A percentile compares a stretch with the other conserved stretches of the same genome.
Evolutionary conservation across 2,113 vertebrate genomes (phyloP).

Genomic region (Engraulis encrasicolus): DNA sequence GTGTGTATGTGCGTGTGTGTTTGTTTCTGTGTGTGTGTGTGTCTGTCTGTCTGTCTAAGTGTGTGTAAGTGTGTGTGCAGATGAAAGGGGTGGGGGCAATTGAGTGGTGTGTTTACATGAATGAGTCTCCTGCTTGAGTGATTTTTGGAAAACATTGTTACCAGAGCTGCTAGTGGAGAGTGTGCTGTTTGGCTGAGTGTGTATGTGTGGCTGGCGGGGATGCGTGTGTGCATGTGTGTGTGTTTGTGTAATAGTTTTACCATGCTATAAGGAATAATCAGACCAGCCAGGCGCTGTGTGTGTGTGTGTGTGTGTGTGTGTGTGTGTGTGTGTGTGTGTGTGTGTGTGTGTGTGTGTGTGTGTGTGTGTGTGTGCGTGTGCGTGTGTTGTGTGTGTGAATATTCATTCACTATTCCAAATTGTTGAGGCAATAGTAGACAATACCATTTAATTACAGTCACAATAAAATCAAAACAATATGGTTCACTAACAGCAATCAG

Average conservation of each 20-base stretch:
- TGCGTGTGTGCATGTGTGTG: background rate
- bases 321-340: background rate
- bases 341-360: background rate
- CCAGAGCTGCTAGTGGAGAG: background rate
- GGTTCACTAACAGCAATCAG: too few species aligned
- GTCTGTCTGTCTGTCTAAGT: background rate
- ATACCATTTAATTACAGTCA: too few species aligned
- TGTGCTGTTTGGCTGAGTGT: too few species aligned
- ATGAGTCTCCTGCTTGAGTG: background rate
- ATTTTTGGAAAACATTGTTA: background rate
- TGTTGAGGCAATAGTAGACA: too few species aligned
- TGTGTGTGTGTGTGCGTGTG: background rate
- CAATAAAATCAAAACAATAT: too few species aligned
- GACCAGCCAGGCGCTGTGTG: too few species aligned
- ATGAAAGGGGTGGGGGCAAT: background rate
- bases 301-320: too few species aligned
- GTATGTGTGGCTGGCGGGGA: background rate
- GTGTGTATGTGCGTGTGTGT: background rate
- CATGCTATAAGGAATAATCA: too few species aligned
- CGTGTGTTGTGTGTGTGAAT: background rate
- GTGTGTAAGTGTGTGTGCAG: background rate
- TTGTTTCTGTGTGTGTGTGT: background rate
- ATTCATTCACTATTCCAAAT: too few species aligned
- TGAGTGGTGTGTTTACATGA: constrained; percentile 5
- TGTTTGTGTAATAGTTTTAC: too few species aligned